Percentiles rank a stretch among this genome's conserved stretches.
phyloP scores from a whole-genome alignment of 2,888 invertebrate genomes.

The Rhamnusium bicolor region DNA sequence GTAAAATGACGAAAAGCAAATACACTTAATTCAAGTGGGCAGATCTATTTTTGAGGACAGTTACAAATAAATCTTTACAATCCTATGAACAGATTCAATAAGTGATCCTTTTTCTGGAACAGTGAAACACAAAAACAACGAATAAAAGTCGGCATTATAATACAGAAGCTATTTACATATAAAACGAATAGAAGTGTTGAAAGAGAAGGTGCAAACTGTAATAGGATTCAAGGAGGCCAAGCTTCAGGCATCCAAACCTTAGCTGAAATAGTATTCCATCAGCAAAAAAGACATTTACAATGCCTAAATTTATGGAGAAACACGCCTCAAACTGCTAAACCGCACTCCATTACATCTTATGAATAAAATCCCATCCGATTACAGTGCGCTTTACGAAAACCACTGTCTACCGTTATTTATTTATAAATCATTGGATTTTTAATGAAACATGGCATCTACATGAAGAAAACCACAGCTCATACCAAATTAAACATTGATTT shows the following conservation, averaged over 20 bases:
- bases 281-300: conserved; percentile 30
- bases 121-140: conserved; percentile 7
- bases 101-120: neutral
- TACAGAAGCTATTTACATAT: conserved; percentile 28
- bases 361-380: conserved; percentile 13
- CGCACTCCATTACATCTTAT: conserved; percentile 28
- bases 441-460: neutral
- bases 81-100: neutral
- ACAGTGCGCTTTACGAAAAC: neutral
- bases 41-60: neutral
- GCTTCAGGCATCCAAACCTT: conserved; percentile 9
- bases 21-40: neutral
- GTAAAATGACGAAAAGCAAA: too few species aligned
- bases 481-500: neutral
- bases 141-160: conserved; percentile 11
- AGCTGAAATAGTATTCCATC: conserved; percentile 15
- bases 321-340: conserved; percentile 25
- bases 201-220: conserved; percentile 26
- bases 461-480: neutral
- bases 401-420: neutral
- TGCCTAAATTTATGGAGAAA: conserved; percentile 31
- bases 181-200: conserved; percentile 26
- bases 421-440: conserved; percentile 10
- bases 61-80: neutral
- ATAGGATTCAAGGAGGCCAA: conserved; percentile 13